Evolutionary conservation across 2,113 vertebrate species (phyloP).

Genomic region (Triplophysa tibetana): DNA sequence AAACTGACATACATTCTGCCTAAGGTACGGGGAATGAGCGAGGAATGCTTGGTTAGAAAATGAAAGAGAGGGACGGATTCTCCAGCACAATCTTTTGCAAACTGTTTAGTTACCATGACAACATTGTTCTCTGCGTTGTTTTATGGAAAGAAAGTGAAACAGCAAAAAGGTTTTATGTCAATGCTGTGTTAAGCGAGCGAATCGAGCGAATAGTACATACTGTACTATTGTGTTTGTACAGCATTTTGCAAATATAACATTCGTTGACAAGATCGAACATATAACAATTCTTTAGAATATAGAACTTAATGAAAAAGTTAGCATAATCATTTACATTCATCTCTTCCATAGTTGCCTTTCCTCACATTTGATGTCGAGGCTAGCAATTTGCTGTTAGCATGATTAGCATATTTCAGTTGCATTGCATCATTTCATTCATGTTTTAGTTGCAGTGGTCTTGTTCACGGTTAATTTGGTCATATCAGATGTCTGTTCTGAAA

Average conservation of each 20-base stretch:
- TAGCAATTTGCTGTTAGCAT: not conserved
- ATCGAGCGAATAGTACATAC: too few species aligned
- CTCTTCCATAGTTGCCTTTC: not conserved
- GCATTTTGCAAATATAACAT: not conserved
- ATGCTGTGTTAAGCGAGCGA: not conserved
- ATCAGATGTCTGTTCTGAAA: not conserved
- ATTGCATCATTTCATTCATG: too few species aligned
- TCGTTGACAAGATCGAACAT: not conserved
- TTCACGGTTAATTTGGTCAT: not conserved
- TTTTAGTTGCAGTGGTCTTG: not conserved
- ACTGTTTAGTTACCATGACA: conserved; percentile 47
- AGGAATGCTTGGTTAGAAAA: not conserved
- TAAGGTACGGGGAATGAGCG: not conserved
- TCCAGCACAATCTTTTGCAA: conserved; percentile 28
- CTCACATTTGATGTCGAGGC: not conserved
- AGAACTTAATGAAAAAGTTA: too few species aligned
- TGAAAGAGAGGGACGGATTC: not conserved
- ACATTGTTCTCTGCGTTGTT: conserved; percentile 15
- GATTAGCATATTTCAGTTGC: not conserved
- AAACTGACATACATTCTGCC: conserved; percentile 41
- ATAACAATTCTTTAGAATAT: not conserved
- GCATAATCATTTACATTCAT: not conserved
- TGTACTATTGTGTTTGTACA: too few species aligned
- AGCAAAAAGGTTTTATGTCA: not conserved
- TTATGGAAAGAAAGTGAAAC: not conserved